phyloP scores from a whole-genome alignment of 2,797 vertebrate genomes.

The Parauchenoglanis punctatus region DNA sequence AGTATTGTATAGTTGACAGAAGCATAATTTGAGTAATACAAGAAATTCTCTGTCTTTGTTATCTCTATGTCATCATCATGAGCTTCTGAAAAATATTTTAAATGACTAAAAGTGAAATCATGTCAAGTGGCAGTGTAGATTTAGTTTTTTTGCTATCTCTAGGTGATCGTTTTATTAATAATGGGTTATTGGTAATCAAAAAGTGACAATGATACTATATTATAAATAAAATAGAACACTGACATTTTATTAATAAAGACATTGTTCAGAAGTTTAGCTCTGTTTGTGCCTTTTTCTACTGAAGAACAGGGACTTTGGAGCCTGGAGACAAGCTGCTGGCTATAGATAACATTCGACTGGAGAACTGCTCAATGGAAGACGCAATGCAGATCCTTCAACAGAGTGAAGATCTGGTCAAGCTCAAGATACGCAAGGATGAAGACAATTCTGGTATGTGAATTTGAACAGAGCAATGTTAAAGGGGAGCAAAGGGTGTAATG shows the following conservation, averaged over 20 bases:
- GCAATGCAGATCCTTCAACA: constrained; percentile 93
- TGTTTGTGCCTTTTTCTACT: neutral
- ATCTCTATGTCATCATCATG: neutral
- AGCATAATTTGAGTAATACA: neutral
- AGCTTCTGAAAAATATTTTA: neutral
- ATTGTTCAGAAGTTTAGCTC: neutral
- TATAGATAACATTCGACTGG: constrained; percentile 93
- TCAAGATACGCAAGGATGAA: constrained; percentile 96
- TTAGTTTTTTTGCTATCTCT: neutral
- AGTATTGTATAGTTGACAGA: neutral
- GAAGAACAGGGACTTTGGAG: constrained; percentile 92
- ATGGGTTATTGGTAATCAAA: neutral
- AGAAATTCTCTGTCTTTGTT: too few relatives aligned
- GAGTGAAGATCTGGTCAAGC: constrained; percentile 93
- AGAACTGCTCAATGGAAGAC: constrained; percentile 91
- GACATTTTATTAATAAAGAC: neutral
- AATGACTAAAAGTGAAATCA: neutral
- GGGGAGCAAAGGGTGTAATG: neutral
- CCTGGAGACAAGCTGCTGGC: constrained; percentile 94
- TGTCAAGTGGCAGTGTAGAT: too few relatives aligned
- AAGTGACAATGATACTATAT: neutral
- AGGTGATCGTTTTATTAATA: neutral
- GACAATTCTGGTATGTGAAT: constrained; percentile 86
- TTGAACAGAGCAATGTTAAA: neutral
- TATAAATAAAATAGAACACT: neutral